Evolutionary conservation across 35 echinoderm and acorn worm genomes (phyloP).

Genomic region (Chiridota heheva): DNA sequence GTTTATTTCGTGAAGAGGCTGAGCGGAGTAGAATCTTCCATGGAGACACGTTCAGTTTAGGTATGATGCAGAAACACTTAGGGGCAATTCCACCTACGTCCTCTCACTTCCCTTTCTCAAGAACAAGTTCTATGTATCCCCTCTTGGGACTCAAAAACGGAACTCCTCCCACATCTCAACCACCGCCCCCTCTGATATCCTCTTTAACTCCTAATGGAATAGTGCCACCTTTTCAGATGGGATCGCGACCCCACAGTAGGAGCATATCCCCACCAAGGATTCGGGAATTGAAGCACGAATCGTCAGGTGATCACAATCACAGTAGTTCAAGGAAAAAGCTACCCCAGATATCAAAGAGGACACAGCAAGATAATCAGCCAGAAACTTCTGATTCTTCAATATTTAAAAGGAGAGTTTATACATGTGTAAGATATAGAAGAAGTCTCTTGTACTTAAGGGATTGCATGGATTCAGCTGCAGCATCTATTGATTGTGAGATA

Average conservation of each 20-base stretch:
- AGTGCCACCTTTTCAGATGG: slow-evolving; percentile 33
- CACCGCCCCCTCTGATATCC: slow-evolving; percentile 70
- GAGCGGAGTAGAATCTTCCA: slow-evolving; percentile 68
- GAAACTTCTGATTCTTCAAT: too few species aligned
- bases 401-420: too few species aligned
- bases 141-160: slow-evolving; percentile 71
- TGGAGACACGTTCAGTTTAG: slow-evolving; percentile 10
- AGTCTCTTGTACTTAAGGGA: too few species aligned
- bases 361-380: slow-evolving; percentile 2
- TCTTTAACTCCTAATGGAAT: slow-evolving; percentile 60
- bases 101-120: slow-evolving; percentile 26
- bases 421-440: too few species aligned
- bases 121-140: slow-evolving; percentile 71
- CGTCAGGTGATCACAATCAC: slow-evolving; percentile 40
- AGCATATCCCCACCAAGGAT: slow-evolving; percentile 67
- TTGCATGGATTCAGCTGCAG: too few species aligned
- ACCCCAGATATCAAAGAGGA: slow-evolving; percentile 19
- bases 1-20: slow-evolving; percentile 60
- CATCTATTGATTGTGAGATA: too few species aligned
- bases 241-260: slow-evolving; percentile 48
- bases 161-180: slow-evolving; percentile 62
- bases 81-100: slow-evolving; percentile 41
- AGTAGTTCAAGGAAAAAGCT: slow-evolving; percentile 30
- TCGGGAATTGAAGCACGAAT: slow-evolving; percentile 39
- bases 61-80: slow-evolving; percentile 8